Evolutionary conservation across 37 sponge, comb jelly and placozoan species (phyloP).

Genomic region (Spongilla lacustris): DNA sequence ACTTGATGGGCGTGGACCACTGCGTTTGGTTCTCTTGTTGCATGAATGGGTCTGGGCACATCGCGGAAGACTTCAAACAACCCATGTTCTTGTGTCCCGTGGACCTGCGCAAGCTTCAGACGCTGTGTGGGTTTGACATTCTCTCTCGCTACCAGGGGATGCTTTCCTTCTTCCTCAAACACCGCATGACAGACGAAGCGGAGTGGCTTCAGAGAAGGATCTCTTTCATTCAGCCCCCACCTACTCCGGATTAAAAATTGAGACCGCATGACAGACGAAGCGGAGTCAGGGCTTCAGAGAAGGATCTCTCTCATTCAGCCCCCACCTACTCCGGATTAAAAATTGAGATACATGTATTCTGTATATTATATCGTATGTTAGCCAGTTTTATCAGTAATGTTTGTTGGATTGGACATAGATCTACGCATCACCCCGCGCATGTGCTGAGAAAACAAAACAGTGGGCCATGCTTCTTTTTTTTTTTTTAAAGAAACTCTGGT

Average conservation of each 20-base stretch:
- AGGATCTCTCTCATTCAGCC: slow-evolving; percentile 36
- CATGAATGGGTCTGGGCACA: slow-evolving; percentile 98
- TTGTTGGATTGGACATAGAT: no score
- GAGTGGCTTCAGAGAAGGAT: slow-evolving; percentile 76
- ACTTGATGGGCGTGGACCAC: slow-evolving; percentile 93
- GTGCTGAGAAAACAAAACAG: no score
- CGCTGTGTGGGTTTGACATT: slow-evolving; percentile 81
- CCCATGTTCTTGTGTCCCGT: slow-evolving; percentile 95
- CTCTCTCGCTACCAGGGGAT: slow-evolving; percentile 66
- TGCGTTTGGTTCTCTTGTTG: slow-evolving; percentile 91
- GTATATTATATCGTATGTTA: no score
- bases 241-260: neutral
- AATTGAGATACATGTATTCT: no score
- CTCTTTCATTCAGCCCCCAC: neutral
- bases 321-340: neutral
- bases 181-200: slow-evolving; percentile 54
- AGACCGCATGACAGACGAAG: slow-evolving; percentile 59
- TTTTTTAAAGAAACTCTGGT: no score
- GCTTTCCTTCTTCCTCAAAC: slow-evolving; percentile 53
- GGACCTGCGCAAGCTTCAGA: slow-evolving; percentile 82
- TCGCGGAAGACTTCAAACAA: slow-evolving; percentile 90
- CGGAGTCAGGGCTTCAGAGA: slow-evolving; percentile 64
- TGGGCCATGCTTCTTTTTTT: no score
- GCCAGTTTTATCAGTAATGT: no score
- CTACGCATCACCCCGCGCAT: no score